Percentiles rank a stretch among this genome's conserved stretches.
Evolutionary conservation across 2,797 vertebrate genomes (phyloP).

Genomic region (Acanthornis magna): DNA sequence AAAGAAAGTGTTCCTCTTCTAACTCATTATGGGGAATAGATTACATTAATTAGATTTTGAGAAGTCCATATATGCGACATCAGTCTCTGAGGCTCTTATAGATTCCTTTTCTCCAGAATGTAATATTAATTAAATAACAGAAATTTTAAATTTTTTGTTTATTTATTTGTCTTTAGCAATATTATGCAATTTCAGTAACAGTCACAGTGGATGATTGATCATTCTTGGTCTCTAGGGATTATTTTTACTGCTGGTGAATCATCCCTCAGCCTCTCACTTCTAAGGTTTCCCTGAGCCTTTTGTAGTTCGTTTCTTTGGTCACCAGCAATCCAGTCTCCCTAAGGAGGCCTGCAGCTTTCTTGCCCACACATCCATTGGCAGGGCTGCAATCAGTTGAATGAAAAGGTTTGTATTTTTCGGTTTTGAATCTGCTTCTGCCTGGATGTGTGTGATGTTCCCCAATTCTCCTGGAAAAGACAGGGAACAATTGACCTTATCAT

Average conservation of each 20-base stretch:
- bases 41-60: background rate
- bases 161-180: background rate
- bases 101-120: background rate
- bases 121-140: background rate
- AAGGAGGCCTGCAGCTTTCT: background rate
- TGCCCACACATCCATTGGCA: background rate
- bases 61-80: background rate
- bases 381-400: background rate
- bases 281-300: background rate
- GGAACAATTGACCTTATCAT: background rate
- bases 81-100: background rate
- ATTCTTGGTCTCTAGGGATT: background rate
- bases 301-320: background rate
- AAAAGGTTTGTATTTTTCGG: background rate
- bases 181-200: background rate
- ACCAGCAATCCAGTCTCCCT: background rate
- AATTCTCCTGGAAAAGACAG: background rate
- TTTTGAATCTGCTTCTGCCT: background rate
- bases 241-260: background rate
- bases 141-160: background rate
- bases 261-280: background rate
- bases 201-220: background rate
- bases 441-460: background rate
- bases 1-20: background rate
- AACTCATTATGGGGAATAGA: background rate